Percentiles rank a stretch among this genome's conserved stretches.
Conservation (phyloP, 2,113 vertebrate species). For the Synchiropus splendidus region DNA sequence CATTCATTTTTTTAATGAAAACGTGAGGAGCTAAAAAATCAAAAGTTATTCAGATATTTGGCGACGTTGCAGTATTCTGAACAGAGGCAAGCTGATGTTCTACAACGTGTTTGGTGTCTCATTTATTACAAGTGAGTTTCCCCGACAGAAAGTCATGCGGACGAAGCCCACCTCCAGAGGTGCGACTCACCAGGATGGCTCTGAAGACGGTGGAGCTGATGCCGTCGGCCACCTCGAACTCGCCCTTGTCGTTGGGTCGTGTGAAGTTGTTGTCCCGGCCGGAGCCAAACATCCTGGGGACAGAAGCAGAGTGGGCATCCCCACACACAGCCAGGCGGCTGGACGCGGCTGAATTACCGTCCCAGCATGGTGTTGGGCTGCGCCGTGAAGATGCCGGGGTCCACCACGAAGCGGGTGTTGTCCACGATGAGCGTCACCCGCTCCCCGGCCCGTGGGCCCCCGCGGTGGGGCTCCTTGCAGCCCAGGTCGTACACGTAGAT, state of each 20-base stretch:
- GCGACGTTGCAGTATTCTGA: too few species aligned
- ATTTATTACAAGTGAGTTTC: too few species aligned
- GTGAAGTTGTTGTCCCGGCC: constrained; percentile 96
- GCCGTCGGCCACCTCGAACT: constrained; percentile 94
- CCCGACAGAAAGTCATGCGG: too few species aligned
- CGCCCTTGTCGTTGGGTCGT: constrained; percentile 94
- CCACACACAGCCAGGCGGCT: neutral
- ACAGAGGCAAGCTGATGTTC: too few species aligned
- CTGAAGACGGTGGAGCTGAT: constrained; percentile 95
- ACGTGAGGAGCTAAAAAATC: too few species aligned
- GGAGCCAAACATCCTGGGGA: constrained; percentile 89
- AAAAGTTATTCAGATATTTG: too few species aligned
- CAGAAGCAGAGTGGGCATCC: neutral
- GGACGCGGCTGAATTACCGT: constrained; percentile 64
- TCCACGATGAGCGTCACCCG: constrained; percentile 92
- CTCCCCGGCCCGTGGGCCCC: constrained; percentile 72
- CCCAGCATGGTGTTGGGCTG: constrained; percentile 98
- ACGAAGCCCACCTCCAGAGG: too few species aligned
- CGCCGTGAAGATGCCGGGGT: constrained; percentile 91
- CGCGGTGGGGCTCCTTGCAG: constrained; percentile 80
- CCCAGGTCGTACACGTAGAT: constrained; percentile 84
- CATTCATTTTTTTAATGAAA: too few species aligned
- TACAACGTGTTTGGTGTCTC: too few species aligned
- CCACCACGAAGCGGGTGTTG: constrained; percentile 94
- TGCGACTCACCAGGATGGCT: constrained; percentile 84